These are phyloP conservation scores for Tangara arthus DNA, from an alignment of 2,797 vertebrate genomes.

Conservation along the genomic window DNA sequence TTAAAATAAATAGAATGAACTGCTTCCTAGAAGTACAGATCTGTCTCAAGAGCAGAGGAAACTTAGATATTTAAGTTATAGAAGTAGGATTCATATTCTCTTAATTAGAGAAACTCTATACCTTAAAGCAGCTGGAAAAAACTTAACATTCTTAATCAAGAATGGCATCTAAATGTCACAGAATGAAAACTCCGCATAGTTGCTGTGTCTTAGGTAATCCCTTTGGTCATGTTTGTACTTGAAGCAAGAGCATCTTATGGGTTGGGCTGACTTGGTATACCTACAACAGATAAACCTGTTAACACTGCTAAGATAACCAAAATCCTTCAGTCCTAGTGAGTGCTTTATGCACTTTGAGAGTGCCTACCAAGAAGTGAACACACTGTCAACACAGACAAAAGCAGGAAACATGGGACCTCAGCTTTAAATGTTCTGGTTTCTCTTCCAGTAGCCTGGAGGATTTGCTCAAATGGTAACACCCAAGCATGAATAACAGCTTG, in stretches of 20 bases:
- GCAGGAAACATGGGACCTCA: not conserved
- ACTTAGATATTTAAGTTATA: not conserved
- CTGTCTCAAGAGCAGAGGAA: not conserved
- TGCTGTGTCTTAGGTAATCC: not conserved
- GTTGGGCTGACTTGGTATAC: constrained; percentile 32
- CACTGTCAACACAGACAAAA: not conserved
- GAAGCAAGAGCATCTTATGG: constrained; percentile 32
- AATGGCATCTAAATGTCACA: not conserved
- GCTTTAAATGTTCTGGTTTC: not conserved
- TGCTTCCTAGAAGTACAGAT: not conserved
- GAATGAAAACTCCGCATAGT: not conserved
- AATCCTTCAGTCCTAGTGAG: not conserved
- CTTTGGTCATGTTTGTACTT: constrained; percentile 51
- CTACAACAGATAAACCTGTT: constrained; percentile 25
- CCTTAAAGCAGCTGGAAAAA: not conserved
- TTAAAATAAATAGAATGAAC: not conserved
- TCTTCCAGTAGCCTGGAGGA: constrained; percentile 21
- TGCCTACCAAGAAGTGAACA: not conserved
- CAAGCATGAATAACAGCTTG: constrained; percentile 28
- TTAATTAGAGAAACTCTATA: not conserved
- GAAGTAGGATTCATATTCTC: not conserved
- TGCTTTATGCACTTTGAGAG: not conserved
- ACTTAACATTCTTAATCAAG: not conserved
- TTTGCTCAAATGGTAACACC: not conserved
- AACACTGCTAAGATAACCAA: not conserved